Conservation (phyloP, 2,113 vertebrate genomes). For the Accipiter cooperii region DNA sequence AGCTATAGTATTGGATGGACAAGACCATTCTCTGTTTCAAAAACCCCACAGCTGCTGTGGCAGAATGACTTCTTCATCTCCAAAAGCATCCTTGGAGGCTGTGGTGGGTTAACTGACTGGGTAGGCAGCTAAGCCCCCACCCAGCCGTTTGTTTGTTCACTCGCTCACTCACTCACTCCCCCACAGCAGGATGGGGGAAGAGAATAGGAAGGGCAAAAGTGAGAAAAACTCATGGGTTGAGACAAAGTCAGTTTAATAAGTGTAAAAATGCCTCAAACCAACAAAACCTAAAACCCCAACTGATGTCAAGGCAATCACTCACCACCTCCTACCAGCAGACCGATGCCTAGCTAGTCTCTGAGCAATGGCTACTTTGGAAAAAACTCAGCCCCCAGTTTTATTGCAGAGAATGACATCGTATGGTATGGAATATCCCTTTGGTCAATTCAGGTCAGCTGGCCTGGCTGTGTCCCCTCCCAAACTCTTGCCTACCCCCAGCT, state of each 20-base stretch:
- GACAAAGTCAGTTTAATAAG: background rate
- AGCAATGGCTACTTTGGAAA: background rate
- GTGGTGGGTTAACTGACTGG: background rate
- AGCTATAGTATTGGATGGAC: too few species aligned
- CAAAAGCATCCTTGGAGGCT: too few species aligned
- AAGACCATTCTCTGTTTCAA: too few species aligned
- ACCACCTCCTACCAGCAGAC: background rate
- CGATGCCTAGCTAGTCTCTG: background rate
- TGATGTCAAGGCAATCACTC: background rate
- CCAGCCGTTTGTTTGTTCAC: fast-evolving
- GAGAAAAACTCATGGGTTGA: background rate
- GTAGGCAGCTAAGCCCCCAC: background rate
- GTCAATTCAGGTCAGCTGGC: background rate
- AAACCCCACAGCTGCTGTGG: too few species aligned
- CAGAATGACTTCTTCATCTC: too few species aligned
- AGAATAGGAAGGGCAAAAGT: background rate
- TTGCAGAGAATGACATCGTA: background rate
- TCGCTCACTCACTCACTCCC: background rate
- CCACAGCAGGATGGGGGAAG: background rate
- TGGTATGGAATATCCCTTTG: background rate
- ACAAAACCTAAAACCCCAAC: too few species aligned
- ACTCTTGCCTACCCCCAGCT: too few species aligned
- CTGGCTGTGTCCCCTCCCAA: too few species aligned
- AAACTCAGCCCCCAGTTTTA: background rate
- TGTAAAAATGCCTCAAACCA: background rate